These are phyloP conservation scores for Paratrypauchen microcephalus DNA, from an alignment of 2,797 vertebrate genomes.

Conservation along the genomic window DNA sequence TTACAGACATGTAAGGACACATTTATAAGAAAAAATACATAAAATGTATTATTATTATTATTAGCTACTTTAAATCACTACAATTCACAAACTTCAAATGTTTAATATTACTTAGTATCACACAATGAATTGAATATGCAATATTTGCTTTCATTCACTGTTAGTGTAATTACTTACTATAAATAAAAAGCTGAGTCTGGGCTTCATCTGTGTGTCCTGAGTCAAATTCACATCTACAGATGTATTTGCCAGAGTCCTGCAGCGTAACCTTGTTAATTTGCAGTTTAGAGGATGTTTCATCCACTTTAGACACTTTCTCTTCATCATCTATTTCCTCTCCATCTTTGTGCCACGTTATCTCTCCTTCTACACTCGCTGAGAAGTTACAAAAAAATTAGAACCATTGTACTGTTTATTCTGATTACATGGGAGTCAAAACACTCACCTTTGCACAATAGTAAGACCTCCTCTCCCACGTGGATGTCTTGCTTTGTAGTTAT, in stretches of 20 bases:
- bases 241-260: slow-evolving; percentile 60
- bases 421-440: neutral
- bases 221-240: slow-evolving; percentile 49
- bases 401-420: neutral
- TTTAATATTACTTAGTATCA: neutral
- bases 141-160: neutral
- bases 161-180: slow-evolving; percentile 54
- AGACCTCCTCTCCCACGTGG: slow-evolving; percentile 43
- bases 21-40: neutral
- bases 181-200: slow-evolving; percentile 46
- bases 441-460: slow-evolving; percentile 77
- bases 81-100: neutral
- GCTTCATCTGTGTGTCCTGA: rapidly evolving
- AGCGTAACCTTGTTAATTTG: slow-evolving; percentile 39
- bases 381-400: neutral
- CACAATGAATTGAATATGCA: neutral
- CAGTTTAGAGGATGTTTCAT: slow-evolving; percentile 64
- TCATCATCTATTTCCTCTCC: slow-evolving; percentile 47
- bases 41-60: too few relatives aligned
- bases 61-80: neutral
- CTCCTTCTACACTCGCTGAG: slow-evolving; percentile 62
- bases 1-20: neutral
- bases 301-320: slow-evolving; percentile 13
- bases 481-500: slow-evolving; percentile 52
- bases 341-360: slow-evolving; percentile 65